phyloP scores from a whole-genome alignment of 2,113 vertebrate species.

The Eudyptes chrysolophus region DNA sequence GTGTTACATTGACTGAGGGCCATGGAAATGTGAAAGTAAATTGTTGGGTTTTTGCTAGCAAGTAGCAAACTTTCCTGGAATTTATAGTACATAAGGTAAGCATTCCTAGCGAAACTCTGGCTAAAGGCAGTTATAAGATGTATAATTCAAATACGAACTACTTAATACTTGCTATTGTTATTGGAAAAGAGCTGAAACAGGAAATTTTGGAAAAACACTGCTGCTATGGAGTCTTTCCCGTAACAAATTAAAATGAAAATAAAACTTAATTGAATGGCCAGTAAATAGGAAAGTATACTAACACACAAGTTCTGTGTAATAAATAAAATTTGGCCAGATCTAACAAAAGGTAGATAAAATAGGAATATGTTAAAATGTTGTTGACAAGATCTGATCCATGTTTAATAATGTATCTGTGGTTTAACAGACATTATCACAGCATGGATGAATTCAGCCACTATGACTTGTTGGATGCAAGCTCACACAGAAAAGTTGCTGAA shows the following conservation, averaged over 20 bases:
- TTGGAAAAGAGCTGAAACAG: conserved; percentile 9
- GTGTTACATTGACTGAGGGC: neutral
- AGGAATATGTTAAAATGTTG: neutral
- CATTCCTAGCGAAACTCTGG: neutral
- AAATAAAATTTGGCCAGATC: neutral
- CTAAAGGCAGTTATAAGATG: neutral
- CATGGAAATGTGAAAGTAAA: neutral
- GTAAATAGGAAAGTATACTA: neutral
- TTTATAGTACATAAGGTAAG: conserved; percentile 12
- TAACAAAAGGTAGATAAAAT: neutral
- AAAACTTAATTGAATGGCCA: neutral
- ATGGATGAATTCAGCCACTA: conserved; percentile 98
- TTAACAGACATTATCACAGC: conserved; percentile 93
- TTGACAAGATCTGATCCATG: neutral
- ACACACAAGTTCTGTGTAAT: neutral
- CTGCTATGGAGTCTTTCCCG: neutral
- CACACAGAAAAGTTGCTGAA: conserved; percentile 88
- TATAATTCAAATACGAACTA: neutral
- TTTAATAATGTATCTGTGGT: neutral
- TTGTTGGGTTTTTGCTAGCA: neutral
- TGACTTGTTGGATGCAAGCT: conserved; percentile 85
- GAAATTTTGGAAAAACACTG: neutral
- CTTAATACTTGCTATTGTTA: conserved; percentile 2
- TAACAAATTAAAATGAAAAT: neutral
- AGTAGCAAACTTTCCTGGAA: conserved; percentile 37